Evolutionary conservation across 2,113 vertebrate species (phyloP).

Genomic region (cat (Felis catus)): F.catus_Fca126_mat1.0 CM031414.1:99235001-99235500

Average conservation of each 20-base stretch:
- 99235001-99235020: background rate
- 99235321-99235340: background rate
- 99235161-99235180: background rate
- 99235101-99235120: background rate
- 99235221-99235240: background rate
- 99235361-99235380: background rate
- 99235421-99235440: background rate
- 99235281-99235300: background rate
- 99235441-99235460: background rate
- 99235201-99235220: background rate
- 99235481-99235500: background rate
- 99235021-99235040: background rate
- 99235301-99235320: background rate
- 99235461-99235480: background rate
- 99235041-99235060: background rate
- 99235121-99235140: conserved; percentile 3
- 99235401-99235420: background rate
- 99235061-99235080: background rate
- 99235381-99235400: background rate
- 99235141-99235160: conserved; percentile 10
- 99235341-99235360: background rate
- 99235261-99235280: background rate
- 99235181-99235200: background rate
- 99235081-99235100: background rate
- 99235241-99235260: background rate